phyloP scores from a whole-genome alignment of 1,140 invertebrate species.

The Diorhabda sublineata region DNA sequence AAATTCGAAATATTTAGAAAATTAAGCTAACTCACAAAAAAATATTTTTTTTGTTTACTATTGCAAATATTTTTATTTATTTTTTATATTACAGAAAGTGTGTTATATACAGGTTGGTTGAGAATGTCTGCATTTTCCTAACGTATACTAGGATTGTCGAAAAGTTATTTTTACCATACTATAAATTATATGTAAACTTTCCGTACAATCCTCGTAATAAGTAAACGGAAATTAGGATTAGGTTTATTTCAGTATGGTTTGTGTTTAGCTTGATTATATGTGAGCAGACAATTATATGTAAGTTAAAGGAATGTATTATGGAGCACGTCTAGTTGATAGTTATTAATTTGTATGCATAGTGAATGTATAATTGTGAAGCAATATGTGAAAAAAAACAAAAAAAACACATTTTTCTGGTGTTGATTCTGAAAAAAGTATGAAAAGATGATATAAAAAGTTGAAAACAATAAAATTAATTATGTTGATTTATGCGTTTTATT shows the following conservation, averaged over 20 bases:
- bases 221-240: conserved; percentile 6
- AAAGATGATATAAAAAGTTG: conserved; percentile 32
- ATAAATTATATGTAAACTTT: no score
- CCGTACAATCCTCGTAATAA: no score
- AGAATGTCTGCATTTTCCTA: conserved; percentile 3
- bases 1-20: conserved; percentile 3
- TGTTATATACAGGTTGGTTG: not conserved
- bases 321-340: conserved; percentile 32
- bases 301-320: conserved; percentile 30
- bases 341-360: conserved; percentile 30
- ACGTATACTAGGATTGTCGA: not conserved
- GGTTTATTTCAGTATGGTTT: conserved; percentile 6
- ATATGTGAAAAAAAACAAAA: not conserved
- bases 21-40: not conserved
- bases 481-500: conserved; percentile 18
- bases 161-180: no score
- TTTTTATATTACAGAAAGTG: not conserved
- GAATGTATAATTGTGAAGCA: conserved; percentile 14
- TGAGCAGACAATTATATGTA: conserved; percentile 11
- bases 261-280: conserved; percentile 15
- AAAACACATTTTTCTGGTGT: conserved; percentile 14
- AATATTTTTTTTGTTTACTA: not conserved
- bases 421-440: conserved; percentile 24
- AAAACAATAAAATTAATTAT: conserved; percentile 34
- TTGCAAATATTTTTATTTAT: not conserved